Evolutionary conservation across 35 echinoderm and acorn worm species (phyloP), one percentile per base, ranked within the genome.

Genomic region (Ophiothrix spiculata): DNA sequence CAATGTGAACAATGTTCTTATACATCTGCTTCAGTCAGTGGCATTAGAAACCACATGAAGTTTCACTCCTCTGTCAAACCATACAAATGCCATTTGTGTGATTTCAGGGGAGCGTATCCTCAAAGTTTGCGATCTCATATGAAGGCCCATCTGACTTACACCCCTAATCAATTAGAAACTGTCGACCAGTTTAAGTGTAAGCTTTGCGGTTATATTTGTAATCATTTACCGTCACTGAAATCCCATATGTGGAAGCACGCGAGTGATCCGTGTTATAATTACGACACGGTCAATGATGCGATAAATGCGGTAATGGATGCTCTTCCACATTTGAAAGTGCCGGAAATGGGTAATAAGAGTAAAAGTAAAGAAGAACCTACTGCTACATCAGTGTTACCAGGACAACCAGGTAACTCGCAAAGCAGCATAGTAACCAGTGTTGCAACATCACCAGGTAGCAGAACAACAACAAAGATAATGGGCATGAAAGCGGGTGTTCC

Each of bases 41-140:
- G 96, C 38, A 89, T 99, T 46, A 99, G 94, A 76, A 99, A 99
- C 76, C 96, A 99, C 74, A 99, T 99, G 96, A 99, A 99, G 76
- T 99, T 99, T 42, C 96, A 99, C 84, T 77, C 86, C 56, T 80
- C 76, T 33, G 96, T 94, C 56, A 94, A 91, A 56, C 96, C 91
- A 17, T 94, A 99, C 85, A 99, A 99, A 86, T 99, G 96, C 76
- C 60, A 91, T 31, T 49, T 83, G 33, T 99, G 96, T 84, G 87
- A 91, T 46, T 99, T 94, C 54, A 89, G 86, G 28, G 96, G 96
- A 17, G 91, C 96, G 10, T 99, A 99, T 80, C 96, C 96, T 3
- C 96, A 99, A 69, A 99, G 96, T 39, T 87, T 99, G 38, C 81
- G 92, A 1, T 91, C 96, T 1, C 96, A 99, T 34, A 85, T 99